Base-by-base conservation (phyloP, 2,113 vertebrate species). In the Cryptotis parvus region DNA sequence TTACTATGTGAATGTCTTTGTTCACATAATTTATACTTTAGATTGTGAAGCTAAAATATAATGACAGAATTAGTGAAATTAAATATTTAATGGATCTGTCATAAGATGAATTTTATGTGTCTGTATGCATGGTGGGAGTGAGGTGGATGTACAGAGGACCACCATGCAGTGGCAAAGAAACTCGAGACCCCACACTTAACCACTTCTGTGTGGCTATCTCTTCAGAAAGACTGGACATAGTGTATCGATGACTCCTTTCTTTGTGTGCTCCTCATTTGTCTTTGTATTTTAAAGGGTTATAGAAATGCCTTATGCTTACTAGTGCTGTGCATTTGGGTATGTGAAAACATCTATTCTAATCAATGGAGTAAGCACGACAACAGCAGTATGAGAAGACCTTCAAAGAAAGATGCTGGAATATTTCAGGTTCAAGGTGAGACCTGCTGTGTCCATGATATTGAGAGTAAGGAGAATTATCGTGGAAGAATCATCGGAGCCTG, bases 291-390 rank as follows among this genome's bases (percentile, higher is more conserved):
- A 1, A 96, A 99, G 99, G 97, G 96, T 99, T 84, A 98, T 99
- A 97, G 99, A 99, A 98, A 98, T 99, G 97, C 99, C 99, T 6
- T 99, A 99, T 80, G 98, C 99, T 74, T 99, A 99, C 87, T 99
- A 99, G 95, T 99, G 99, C 86, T 99, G 99, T 91, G 98, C 98
- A 74, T 99, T 99, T 95, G 97, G 98, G 97, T 96, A 66, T 99
- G 98, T 96, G 98, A 99, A 93, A 98, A 84, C 82, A 95, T 97
- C 93, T 97, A 98, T 78, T 94, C 97, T 61, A 97, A 94, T 72
- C 98, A 97, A 0, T 98, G 98, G 98, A 98, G 91, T 93, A 98
- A 97, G 97, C 98, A 97, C 72, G 97, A 98, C 80, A 98, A 98
- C 70, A 97, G 78, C 94, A 98, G 97, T 82, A 78, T 89, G 87